Conservation (phyloP, 2,113 vertebrate genomes). For the Caranx melampygus region DNA sequence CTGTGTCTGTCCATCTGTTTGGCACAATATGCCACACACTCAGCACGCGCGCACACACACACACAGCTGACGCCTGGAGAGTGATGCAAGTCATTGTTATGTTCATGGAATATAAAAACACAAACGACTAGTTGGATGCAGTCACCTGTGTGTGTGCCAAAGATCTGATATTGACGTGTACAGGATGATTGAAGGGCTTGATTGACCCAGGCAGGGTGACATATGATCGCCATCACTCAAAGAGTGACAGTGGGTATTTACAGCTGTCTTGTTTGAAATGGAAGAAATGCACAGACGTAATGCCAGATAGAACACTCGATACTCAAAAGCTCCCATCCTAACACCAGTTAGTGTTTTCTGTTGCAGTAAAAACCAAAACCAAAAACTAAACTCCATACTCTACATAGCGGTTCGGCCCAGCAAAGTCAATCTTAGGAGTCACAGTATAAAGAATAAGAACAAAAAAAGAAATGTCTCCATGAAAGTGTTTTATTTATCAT, state of each 20-base stretch:
- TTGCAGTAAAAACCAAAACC: background rate
- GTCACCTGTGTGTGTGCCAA: background rate
- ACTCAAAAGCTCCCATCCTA: background rate
- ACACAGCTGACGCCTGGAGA: background rate
- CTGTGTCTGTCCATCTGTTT: slow-evolving; percentile 61
- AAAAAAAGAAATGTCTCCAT: too few relatives aligned
- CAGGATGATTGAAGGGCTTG: background rate
- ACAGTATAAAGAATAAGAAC: too few relatives aligned
- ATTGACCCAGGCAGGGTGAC: background rate
- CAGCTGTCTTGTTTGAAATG: background rate
- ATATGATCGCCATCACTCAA: background rate
- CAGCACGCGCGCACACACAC: background rate
- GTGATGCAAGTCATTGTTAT: slow-evolving; percentile 42
- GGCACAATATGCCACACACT: slow-evolving; percentile 25
- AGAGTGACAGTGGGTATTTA: background rate
- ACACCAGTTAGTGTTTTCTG: background rate
- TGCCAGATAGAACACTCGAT: background rate
- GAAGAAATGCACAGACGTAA: background rate
- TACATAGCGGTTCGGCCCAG: too few relatives aligned
- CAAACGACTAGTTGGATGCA: background rate
- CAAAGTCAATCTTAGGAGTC: too few relatives aligned
- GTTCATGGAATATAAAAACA: slow-evolving; percentile 19
- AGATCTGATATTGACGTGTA: background rate
- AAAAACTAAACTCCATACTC: background rate
- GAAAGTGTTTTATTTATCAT: too few relatives aligned